Base-by-base conservation (phyloP, 2,113 vertebrate species). In the Chloropsis hardwickii region DNA sequence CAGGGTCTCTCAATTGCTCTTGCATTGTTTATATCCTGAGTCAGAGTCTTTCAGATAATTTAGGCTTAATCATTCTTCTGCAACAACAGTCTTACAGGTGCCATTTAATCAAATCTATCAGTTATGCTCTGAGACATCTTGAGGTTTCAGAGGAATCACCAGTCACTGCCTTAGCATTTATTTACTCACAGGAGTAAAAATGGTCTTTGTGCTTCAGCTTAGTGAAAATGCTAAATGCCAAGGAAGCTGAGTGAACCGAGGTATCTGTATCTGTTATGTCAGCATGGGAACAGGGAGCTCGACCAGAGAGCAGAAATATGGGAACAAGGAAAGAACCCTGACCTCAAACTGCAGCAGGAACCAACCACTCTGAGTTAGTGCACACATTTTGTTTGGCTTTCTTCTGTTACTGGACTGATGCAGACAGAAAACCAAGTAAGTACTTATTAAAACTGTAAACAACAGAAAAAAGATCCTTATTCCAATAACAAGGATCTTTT, bases 61-160 rank as follows among this genome's bases (percentile, higher is more conserved):
- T 93, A 94, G 69, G 78, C 64, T 97, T 97, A 97, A 97, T 98
- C 87, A 73, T 88, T 97, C 96, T 94, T 94, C 87, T 92, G 86
- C 76, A 93, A 79, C 88, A 96, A 87, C 25, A 64, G 85, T 89
- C 97, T 97, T 96, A 93, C 31, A 91, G 90, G 67, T 97, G 93
- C 88, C 78, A 22, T 96, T 97, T 97, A 97, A 97, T 97, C 94
- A 95, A 86, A 96, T 92, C 91, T 96, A 95, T 96, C 87, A 94
- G 95, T 94, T 95, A 95, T 79, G 85, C 57, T 92, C 88, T 9
- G 7, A 96, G 93, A 94, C 82, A 93, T 90, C 86, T 86, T 57
- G 85, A 91, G 58, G 81, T 93, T 97, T 95, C 95, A 95, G 69
- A 95, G 39, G 69, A 94, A 81, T 71, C 91, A 91, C 69, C 56